Conservation (phyloP, 2,113 vertebrate species). For the Butorides virescens region DNA sequence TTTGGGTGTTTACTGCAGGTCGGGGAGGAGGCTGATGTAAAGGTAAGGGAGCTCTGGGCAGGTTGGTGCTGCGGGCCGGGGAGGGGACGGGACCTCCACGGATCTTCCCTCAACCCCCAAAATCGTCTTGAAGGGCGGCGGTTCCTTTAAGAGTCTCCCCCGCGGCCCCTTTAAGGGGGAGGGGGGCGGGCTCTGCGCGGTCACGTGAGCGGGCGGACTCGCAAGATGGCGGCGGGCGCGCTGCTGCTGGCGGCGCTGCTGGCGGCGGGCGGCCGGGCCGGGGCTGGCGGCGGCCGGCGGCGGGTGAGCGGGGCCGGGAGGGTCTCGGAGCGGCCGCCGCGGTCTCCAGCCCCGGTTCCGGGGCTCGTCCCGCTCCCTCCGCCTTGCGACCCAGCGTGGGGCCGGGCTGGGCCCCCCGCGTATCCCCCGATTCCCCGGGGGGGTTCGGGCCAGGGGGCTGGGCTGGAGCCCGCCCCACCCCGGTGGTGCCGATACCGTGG, state of each 20-base stretch:
- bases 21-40: no score
- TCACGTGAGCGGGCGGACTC: background rate
- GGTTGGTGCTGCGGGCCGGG: no score
- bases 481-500: no score
- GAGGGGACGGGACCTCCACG: no score
- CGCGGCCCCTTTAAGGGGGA: background rate
- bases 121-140: background rate
- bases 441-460: background rate
- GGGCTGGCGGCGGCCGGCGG: background rate
- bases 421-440: background rate
- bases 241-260: background rate
- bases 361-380: background rate
- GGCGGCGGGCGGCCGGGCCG: background rate
- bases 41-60: background rate
- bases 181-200: background rate
- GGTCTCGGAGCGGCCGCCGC: background rate
- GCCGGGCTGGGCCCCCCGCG: background rate
- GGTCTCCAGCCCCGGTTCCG: no score
- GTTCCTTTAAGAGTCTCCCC: background rate
- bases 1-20: no score
- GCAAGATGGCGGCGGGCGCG: background rate
- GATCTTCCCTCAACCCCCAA: no score
- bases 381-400: background rate
- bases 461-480: no score
- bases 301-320: background rate